Conservation (phyloP, 2,113 vertebrate genomes). For the Junco hyemalis region DNA sequence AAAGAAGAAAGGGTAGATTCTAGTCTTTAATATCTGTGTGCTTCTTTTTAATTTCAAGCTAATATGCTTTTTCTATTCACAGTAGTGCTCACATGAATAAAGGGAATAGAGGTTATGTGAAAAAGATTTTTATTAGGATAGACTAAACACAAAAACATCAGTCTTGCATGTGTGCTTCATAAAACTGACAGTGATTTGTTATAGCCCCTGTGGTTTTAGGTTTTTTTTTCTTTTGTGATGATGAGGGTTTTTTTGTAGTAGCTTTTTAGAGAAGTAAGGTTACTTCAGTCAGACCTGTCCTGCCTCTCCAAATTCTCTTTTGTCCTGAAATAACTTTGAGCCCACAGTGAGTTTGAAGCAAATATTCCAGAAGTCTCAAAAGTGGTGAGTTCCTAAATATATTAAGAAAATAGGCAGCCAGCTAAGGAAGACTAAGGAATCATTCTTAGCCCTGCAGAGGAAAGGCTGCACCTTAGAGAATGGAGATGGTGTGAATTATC, state of each 20-base stretch:
- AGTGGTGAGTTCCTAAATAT: not conserved
- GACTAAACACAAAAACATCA: not conserved
- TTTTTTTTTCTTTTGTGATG: not conserved
- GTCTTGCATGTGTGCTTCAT: not conserved
- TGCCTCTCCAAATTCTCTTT: not conserved
- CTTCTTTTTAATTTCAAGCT: slow-evolving; percentile 24
- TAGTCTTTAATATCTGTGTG: not conserved
- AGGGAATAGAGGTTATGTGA: not conserved
- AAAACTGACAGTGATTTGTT: not conserved
- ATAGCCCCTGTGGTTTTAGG: not conserved
- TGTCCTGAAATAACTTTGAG: not conserved
- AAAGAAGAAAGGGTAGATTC: not conserved
- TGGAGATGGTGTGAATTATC: not conserved
- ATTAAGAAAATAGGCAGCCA: not conserved
- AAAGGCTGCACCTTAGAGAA: not conserved
- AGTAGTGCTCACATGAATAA: not conserved
- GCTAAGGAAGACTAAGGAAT: too few species aligned
- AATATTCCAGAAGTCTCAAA: not conserved
- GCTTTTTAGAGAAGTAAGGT: not conserved
- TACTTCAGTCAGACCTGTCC: not conserved
- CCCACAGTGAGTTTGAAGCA: not conserved
- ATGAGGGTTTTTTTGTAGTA: not conserved
- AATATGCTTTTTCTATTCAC: not conserved
- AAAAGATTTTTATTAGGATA: not conserved
- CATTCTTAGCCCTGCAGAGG: not conserved